Evolutionary conservation across 2,797 vertebrate genomes (phyloP), one percentile per base, ranked within the genome.

Genomic region (Hydrocynus forskahlii): DNA sequence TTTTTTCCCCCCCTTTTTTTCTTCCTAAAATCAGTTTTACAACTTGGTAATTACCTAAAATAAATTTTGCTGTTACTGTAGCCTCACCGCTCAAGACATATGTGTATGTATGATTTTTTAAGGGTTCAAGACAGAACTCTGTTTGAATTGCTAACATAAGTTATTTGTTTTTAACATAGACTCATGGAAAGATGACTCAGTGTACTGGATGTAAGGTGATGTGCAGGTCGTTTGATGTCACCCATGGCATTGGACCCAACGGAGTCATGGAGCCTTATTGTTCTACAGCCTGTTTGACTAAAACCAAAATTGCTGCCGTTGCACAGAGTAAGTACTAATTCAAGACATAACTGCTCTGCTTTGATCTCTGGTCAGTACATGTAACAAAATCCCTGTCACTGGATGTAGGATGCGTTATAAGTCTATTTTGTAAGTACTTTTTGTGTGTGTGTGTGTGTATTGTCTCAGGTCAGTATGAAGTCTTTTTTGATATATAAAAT

Each of bases 201-300:
- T 99, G 97, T 88, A 94, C 92, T 89, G 97, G 95, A 79, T 99
- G 97, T 90, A 98, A 96, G 92, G 93, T 95, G 67, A 94, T 98
- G 90, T 98, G 97, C 90, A 96, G 95, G 89, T 96, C 97, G 62
- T 97, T 97, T 85, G 97, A 98, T 87, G 97, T 98, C 89, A 97
- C 96, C 79, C 97, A 98, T 89, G 97, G 96, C 91, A 94, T 99
- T 78, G 97, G 96, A 86, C 87, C 95, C 76, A 95, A 94, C 81
- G 96, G 97, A 88, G 90, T 94, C 88, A 95, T 97, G 96, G 96
- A 97, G 89, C 95, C 97, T 87, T 99, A 97, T 92, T 99, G 98
- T 94, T 98, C 97, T 81, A 92, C 96, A 80, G 93, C 92, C 87
- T 99, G 98, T 91, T 97, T 99, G 97, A 98, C 96, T 92, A 99